phyloP scores from a whole-genome alignment of 35 echinoderm and acorn worm genomes.

The Holothuria glaberrima region DNA sequence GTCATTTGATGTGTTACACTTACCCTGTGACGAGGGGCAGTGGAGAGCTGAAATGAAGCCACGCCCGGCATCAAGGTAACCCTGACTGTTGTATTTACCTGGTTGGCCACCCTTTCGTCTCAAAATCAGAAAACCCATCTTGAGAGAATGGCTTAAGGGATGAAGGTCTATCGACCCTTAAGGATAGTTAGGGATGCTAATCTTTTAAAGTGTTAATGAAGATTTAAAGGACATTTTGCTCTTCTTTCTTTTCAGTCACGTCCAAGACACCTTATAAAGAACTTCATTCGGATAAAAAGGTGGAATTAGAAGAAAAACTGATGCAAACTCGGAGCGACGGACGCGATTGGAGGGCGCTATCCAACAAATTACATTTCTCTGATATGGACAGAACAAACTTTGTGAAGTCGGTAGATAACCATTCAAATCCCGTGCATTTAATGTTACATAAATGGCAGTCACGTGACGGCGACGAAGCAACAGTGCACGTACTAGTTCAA shows the following conservation, averaged over 20 bases:
- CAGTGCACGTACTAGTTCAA: background rate
- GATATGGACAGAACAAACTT: background rate
- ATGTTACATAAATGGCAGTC: constrained; percentile 44
- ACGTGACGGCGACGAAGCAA: constrained; percentile 34
- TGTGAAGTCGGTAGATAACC: background rate
- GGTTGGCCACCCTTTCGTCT: too few species aligned
- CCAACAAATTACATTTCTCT: constrained; percentile 17
- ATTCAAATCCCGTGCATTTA: constrained; percentile 18
- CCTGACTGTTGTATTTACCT: too few species aligned
- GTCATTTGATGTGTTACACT: too few species aligned
- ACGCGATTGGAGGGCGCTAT: constrained; percentile 11
- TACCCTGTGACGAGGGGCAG: too few species aligned
- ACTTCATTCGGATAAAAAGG: constrained; percentile 46
- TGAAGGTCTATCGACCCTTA: too few species aligned
- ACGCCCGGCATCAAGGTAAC: too few species aligned
- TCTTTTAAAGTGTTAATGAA: background rate
- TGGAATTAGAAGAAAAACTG: constrained; percentile 41
- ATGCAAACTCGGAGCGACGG: constrained; percentile 17
- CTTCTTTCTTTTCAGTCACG: background rate
- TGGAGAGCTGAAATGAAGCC: too few species aligned
- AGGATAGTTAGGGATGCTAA: too few species aligned
- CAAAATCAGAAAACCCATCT: too few species aligned
- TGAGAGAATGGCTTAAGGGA: too few species aligned
- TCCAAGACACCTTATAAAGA: constrained; percentile 30
- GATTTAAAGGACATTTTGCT: background rate